Evolutionary conservation across 1,140 invertebrate genomes (phyloP), one percentile per base, ranked within the genome.

Genomic region (Geopemphigus sp.): DNA sequence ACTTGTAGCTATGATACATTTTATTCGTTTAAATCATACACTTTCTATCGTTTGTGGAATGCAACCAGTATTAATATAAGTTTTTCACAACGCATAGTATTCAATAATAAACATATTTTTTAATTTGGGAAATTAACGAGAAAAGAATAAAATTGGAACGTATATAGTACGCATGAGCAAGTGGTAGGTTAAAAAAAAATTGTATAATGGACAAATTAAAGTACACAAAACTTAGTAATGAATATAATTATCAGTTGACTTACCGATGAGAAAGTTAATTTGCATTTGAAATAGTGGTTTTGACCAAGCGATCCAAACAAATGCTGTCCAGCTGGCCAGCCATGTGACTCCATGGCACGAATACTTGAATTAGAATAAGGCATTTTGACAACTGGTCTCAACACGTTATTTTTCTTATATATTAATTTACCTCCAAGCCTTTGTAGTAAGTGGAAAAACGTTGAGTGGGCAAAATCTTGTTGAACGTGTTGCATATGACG

Each of bases 291-390:
- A 90, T 22, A 92, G 85, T 17, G 86, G 85, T 82, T 86, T 87
- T 83, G 87, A 89, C 82, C 90, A 89, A 19, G 91, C 86, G 73
- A 93, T 85, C 89, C 92, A 93, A 76, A 94, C 91, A 63, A 91
- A 90, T 3, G 89, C 89, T 8, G 94, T 85, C 88, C 90, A 92
- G 8, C 88, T 87, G 10, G 88, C 86, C 24, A 97, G 84, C 95
- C 95, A 97, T 10, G 91, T 88, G 80, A 96, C 89, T n/a, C 95
- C 95, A 88, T 97, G 93, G 83, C 95, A 96, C 5, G 93, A 93
- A 83, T 93, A 89, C 92, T 96, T 85, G 63, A 86, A 83, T 78
- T 24, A n/a, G 0, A 29, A 29, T 50, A 47, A n/a, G 64, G n/a
- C n/a, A 63, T 54, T 22, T 29, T 39, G 26, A 3, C 63, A n/a